Percentiles rank a stretch among this genome's conserved stretches.
phyloP scores from a whole-genome alignment of 2,888 invertebrate species.

The Andrena dorsata region DNA sequence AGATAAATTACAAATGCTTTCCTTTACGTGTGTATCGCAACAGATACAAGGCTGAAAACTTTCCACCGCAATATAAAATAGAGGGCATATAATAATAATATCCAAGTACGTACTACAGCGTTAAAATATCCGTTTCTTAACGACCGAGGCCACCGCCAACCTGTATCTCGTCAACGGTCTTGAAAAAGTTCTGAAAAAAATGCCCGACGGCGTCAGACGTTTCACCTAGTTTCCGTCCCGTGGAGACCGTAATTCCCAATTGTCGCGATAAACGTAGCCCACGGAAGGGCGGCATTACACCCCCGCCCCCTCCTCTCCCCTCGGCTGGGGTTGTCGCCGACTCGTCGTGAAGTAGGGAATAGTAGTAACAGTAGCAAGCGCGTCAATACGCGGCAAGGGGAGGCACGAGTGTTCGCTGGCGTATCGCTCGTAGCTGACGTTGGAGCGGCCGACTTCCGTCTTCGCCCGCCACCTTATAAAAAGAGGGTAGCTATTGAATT shows the following conservation, averaged over 20 bases:
- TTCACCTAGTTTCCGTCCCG: conserved; percentile 10
- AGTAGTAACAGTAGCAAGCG: neutral
- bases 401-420: conserved; percentile 17
- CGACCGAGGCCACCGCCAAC: too few relatives aligned
- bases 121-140: too few relatives aligned
- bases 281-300: conserved; percentile 6
- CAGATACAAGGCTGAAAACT: too few relatives aligned
- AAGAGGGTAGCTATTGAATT: conserved; percentile 82
- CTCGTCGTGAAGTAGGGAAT: neutral
- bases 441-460: conserved; percentile 64
- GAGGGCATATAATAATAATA: too few relatives aligned
- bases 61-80: too few relatives aligned
- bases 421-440: conserved; percentile 25
- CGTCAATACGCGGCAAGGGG: conserved; percentile 9
- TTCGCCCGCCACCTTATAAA: conserved; percentile 70
- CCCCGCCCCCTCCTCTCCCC: too few relatives aligned
- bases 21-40: too few relatives aligned
- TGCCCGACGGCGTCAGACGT: neutral
- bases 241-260: conserved; percentile 9
- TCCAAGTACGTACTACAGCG: too few relatives aligned
- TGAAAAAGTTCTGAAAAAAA: neutral
- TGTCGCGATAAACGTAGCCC: conserved; percentile 12
- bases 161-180: neutral
- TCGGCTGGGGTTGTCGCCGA: neutral
- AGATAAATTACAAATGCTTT: too few relatives aligned